Conservation (phyloP, 2,888 invertebrate genomes). For the Drosophila antonietae region DNA sequence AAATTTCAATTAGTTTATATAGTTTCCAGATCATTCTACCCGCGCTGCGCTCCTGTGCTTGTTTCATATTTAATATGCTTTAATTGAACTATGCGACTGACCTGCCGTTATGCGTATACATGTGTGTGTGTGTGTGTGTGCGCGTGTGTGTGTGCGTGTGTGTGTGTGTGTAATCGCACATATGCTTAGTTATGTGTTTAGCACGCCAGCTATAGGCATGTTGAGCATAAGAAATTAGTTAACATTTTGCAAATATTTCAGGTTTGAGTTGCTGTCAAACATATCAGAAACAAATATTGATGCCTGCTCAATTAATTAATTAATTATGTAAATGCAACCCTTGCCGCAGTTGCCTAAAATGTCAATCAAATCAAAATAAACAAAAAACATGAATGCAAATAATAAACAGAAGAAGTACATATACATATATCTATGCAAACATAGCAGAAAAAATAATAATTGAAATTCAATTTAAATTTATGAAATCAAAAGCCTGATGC, state of each 20-base stretch:
- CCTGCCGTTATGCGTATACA: constrained; percentile 43
- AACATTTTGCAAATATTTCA: not conserved
- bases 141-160: constrained; percentile 8
- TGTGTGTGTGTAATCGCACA: constrained; percentile 11
- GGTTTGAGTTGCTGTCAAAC: constrained; percentile 15
- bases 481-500: constrained; percentile 50
- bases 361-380: constrained; percentile 63
- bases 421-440: constrained; percentile 34
- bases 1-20: not conserved
- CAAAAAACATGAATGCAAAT: constrained; percentile 50
- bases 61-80: constrained; percentile 59
- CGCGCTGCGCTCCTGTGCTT: constrained; percentile 55
- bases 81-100: constrained; percentile 77
- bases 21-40: not conserved
- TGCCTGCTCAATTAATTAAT: constrained; percentile 17
- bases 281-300: constrained; percentile 40
- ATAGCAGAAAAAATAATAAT: constrained; percentile 22
- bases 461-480: constrained; percentile 62
- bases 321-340: constrained; percentile 61
- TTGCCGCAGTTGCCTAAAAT: constrained; percentile 37
- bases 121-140: constrained; percentile 4
- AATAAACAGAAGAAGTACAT: constrained; percentile 19
- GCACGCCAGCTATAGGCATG: not conserved
- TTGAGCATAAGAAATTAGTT: constrained; percentile 5
- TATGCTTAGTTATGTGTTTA: constrained; percentile 21